phyloP scores from a whole-genome alignment of 2,113 vertebrate species.

The Pygoscelis antarcticus region DNA sequence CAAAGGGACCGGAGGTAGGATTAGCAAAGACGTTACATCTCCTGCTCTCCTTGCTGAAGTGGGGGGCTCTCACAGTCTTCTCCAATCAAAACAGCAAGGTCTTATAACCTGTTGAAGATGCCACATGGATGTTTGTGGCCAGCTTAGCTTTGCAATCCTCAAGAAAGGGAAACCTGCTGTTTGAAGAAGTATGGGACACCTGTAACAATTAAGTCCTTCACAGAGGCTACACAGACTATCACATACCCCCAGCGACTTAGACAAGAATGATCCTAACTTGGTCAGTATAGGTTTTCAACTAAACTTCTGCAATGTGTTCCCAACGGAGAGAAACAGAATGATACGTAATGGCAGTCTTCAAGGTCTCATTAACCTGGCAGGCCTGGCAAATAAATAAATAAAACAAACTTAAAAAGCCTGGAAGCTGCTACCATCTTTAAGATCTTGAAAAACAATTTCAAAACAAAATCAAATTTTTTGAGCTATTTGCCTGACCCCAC shows the following conservation, averaged over 20 bases:
- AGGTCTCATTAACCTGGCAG: neutral
- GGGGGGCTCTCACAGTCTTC: neutral
- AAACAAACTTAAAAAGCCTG: neutral
- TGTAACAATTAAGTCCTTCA: neutral
- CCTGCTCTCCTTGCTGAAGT: neutral
- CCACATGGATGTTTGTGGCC: neutral
- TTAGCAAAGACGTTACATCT: neutral
- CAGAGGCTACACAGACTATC: neutral
- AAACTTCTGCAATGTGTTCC: neutral
- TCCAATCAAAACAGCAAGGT: neutral
- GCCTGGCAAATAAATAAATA: neutral
- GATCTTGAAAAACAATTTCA: neutral
- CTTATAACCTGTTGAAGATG: neutral
- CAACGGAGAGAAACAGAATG: neutral
- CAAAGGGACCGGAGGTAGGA: neutral
- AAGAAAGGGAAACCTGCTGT: neutral
- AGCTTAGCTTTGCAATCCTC: neutral
- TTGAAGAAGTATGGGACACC: neutral
- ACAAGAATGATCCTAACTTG: neutral
- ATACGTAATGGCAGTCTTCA: accelerated
- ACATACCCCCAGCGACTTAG: neutral
- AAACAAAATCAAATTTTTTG: neutral
- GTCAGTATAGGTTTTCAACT: neutral
- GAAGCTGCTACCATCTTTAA: neutral
- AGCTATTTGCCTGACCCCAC: neutral